phyloP scores from a whole-genome alignment of 2,113 vertebrate species.

The Haplotaxodon microlepis region DNA sequence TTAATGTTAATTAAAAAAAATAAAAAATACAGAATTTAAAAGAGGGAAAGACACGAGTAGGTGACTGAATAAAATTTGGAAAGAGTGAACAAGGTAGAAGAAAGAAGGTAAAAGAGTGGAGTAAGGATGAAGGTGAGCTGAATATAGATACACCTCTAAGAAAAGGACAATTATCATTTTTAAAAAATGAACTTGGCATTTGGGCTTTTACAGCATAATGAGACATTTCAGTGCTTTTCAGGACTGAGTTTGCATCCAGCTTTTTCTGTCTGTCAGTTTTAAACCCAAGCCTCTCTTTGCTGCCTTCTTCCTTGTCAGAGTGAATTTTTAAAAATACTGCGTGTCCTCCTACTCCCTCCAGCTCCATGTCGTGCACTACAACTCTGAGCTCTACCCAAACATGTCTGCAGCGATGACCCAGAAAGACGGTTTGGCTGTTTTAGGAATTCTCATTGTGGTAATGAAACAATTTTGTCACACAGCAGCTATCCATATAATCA shows the following conservation, averaged over 20 bases:
- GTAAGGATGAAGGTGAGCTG: neutral
- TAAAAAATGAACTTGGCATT: neutral
- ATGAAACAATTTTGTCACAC: neutral
- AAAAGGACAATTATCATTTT: neutral
- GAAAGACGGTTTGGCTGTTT: constrained; percentile 78
- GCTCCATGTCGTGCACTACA: constrained; percentile 89
- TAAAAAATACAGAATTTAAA: neutral
- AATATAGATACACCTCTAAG: neutral
- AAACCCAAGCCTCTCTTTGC: neutral
- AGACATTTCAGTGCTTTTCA: neutral
- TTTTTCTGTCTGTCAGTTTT: neutral
- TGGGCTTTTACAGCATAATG: neutral
- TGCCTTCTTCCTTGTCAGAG: neutral
- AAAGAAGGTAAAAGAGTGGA: neutral
- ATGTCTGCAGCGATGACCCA: constrained; percentile 71
- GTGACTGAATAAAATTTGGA: neutral
- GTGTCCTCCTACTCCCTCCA: constrained; percentile 24
- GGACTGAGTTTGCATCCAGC: neutral
- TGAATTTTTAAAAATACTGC: neutral
- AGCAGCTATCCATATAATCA: neutral
- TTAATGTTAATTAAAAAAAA: neutral
- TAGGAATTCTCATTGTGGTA: constrained; percentile 78
- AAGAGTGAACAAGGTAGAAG: neutral
- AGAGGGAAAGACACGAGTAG: neutral
- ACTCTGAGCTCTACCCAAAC: constrained; percentile 75